These are phyloP conservation scores for Toxostoma redivivum DNA, from an alignment of 2,113 vertebrate genomes.

Conservation along the genomic window DNA sequence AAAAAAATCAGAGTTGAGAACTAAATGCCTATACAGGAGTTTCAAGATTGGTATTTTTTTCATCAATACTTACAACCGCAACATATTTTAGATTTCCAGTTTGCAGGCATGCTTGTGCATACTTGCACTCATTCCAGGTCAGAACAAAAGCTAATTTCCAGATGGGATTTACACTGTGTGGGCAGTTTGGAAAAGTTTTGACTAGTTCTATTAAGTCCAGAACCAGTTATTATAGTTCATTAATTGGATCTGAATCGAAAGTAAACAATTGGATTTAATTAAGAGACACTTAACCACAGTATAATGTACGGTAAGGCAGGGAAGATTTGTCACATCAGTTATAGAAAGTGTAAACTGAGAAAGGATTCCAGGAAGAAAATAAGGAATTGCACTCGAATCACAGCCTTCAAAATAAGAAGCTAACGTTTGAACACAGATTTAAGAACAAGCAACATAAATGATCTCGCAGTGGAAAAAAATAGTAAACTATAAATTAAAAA, in stretches of 20 bases:
- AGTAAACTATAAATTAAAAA: neutral
- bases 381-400: neutral
- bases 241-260: neutral
- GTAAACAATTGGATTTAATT: conserved; percentile 16
- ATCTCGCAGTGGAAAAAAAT: neutral
- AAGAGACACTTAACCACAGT: neutral
- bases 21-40: neutral
- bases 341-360: neutral
- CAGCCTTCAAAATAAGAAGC: neutral
- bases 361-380: neutral
- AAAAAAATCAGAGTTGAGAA: neutral
- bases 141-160: conserved; percentile 30
- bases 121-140: conserved; percentile 38
- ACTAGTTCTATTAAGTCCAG: neutral
- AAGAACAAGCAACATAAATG: neutral
- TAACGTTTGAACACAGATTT: neutral
- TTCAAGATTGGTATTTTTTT: neutral
- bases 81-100: conserved; percentile 22
- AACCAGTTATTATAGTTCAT: neutral
- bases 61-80: neutral
- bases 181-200: conserved; percentile 18
- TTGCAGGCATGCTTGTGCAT: conserved; percentile 29
- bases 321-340: neutral
- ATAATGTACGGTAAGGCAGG: neutral
- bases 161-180: conserved; percentile 11